Conservation (phyloP, 2,888 invertebrate species). For the Torymus aiolomorphi region DNA sequence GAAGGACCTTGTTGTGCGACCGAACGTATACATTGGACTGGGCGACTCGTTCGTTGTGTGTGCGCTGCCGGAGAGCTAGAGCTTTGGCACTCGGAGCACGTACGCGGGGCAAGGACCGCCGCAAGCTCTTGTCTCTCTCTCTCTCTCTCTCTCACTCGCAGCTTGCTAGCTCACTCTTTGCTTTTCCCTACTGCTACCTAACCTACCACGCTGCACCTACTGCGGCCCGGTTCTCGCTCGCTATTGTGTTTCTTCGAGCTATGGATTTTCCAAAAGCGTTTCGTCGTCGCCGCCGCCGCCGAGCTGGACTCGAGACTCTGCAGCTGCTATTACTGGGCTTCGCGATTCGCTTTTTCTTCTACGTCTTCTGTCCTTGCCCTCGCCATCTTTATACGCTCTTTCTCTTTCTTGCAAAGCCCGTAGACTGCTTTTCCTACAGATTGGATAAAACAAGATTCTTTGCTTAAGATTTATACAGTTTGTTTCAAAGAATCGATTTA, state of each 20-base stretch:
- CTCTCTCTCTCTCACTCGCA: slow-evolving; percentile 60
- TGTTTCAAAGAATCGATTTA: too few relatives aligned
- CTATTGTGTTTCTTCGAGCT: slow-evolving; percentile 68
- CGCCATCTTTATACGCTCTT: too few relatives aligned
- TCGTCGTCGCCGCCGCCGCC: slow-evolving; percentile 63
- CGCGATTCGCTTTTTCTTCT: not conserved
- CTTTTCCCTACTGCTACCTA: slow-evolving; percentile 55
- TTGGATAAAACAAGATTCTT: too few relatives aligned
- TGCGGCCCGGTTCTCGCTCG: slow-evolving; percentile 63
- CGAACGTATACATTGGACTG: slow-evolving; percentile 49
- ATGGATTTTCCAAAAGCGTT: slow-evolving; percentile 74
- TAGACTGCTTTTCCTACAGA: too few relatives aligned
- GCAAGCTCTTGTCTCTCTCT: slow-evolving; percentile 70
- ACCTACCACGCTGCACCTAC: slow-evolving; percentile 57
- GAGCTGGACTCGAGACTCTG: not conserved
- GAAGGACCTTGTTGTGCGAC: slow-evolving; percentile 73
- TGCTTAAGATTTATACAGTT: too few relatives aligned
- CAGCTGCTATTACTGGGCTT: slow-evolving; percentile 43
- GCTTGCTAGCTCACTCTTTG: slow-evolving; percentile 58
- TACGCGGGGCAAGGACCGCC: slow-evolving; percentile 76
- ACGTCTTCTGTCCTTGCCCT: too few relatives aligned
- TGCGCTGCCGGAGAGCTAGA: slow-evolving; percentile 61
- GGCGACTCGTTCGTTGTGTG: slow-evolving; percentile 65
- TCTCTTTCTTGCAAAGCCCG: too few relatives aligned
- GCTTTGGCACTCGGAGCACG: slow-evolving; percentile 75